These are phyloP conservation scores for Stramonita haemastoma DNA, from an alignment of 2,888 invertebrate genomes.

Conservation along the genomic window DNA sequence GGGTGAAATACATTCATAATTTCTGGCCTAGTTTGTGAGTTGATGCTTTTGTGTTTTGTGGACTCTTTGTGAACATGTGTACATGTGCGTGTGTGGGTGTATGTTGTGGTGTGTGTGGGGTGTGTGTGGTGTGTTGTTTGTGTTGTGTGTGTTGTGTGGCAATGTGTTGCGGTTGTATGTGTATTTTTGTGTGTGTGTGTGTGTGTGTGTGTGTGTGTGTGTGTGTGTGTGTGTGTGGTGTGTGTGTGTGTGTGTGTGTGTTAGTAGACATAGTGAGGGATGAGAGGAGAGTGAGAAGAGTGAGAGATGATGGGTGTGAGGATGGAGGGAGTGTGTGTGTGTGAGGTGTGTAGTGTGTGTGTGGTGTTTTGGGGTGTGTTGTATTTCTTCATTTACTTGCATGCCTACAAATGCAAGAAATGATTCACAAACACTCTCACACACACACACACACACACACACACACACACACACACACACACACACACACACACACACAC, in stretches of 20 bases:
- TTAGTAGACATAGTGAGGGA: no score
- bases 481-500: no score
- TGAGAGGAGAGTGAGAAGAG: no score
- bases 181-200: neutral
- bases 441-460: no score
- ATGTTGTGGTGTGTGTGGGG: no score
- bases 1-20: slow-evolving; percentile 39
- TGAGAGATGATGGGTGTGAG: no score
- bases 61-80: slow-evolving; percentile 9
- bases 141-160: no score
- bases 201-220: slow-evolving; percentile 9
- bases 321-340: neutral
- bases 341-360: neutral
- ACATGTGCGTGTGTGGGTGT: neutral
- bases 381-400: neutral
- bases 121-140: no score
- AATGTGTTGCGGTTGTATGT: no score
- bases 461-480: no score
- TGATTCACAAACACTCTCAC: no score
- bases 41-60: neutral
- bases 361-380: neutral
- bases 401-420: neutral
- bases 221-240: neutral
- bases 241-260: neutral
- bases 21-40: slow-evolving; percentile 42